Conservation (phyloP, 35 echinoderm and acorn worm species). For the Heliocidaris tuberculata region DNA sequence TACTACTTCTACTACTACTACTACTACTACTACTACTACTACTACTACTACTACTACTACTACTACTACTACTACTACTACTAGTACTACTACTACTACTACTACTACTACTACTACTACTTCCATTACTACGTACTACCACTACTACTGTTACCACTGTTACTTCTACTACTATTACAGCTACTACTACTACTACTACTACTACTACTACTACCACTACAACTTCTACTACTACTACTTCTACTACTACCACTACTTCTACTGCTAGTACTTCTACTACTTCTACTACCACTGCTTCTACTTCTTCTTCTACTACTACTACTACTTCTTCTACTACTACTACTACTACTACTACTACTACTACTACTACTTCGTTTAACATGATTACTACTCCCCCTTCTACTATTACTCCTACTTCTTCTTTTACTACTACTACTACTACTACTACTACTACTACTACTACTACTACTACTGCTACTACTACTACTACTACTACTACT, state of each 20-base stretch:
- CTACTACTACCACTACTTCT: background rate
- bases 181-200: background rate
- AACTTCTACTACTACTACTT: background rate
- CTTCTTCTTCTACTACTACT: no score
- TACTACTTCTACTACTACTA: no score
- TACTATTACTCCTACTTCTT: background rate
- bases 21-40: no score
- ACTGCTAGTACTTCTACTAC: no score
- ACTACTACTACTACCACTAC: background rate
- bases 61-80: constrained; percentile 10
- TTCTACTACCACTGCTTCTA: background rate
- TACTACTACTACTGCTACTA: background rate
- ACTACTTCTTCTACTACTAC: background rate
- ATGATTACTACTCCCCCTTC: background rate
- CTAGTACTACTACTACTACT: background rate
- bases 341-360: background rate
- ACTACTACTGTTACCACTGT: background rate
- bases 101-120: background rate
- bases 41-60: background rate
- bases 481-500: constrained; percentile 3
- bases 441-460: background rate
- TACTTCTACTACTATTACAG: background rate
- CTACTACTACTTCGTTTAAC: background rate
- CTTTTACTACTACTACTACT: background rate
- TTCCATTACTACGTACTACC: background rate